Evolutionary conservation across 92 coral and sea anemone genomes (phyloP), one percentile per base, ranked within the genome.

Genomic region (Zoanthus gigantus): DNA sequence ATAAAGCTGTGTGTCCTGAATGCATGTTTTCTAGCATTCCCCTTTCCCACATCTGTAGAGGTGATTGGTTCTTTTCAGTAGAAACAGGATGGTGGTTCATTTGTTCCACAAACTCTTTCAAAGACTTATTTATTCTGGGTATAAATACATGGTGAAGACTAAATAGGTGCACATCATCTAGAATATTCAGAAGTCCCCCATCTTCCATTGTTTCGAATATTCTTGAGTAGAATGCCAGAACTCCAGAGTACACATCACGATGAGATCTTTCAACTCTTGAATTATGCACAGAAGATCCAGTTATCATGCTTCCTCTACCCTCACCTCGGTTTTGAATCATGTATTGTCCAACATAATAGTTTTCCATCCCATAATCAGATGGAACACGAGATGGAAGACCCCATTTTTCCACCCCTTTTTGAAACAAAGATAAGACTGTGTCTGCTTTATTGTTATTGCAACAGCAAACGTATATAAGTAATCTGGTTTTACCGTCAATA

Each of bases 1-100:
- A 23, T 44, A 93, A 87, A 75, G 94, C 95, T 47, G 96, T 93
- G 80, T 93, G 92, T 45, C 88, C 94, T 50, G 96, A 93, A 68
- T 88, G 83, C 76, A 93, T 56, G 89, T 92, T 94, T 61, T 90
- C 87, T 46, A 92, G 61, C 95, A 93, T 88, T n/a, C 95, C 97
- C 85, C 66, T 86, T 48, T 88, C 86, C 95, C 95, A 92, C 92
- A 94, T 86, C 75, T 94, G 97, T 44, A 82, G 83, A 79, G 95
- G 95, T 53, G 95, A 94, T 50, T 50, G 56, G 56, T 50, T 50
- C 56, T 50, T 50, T 50, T 50, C 56, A 50, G 56, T 50, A 50
- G 56, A 50, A 50, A 50, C 56, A 50, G 56, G 56, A 50, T 50
- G 56, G 56, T 50, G 56, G 56, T 50, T 77, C 69, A 90, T 50